These are phyloP conservation scores for Podilymbus podiceps DNA, from an alignment of 2,113 vertebrate genomes.

Conservation along the genomic window DNA sequence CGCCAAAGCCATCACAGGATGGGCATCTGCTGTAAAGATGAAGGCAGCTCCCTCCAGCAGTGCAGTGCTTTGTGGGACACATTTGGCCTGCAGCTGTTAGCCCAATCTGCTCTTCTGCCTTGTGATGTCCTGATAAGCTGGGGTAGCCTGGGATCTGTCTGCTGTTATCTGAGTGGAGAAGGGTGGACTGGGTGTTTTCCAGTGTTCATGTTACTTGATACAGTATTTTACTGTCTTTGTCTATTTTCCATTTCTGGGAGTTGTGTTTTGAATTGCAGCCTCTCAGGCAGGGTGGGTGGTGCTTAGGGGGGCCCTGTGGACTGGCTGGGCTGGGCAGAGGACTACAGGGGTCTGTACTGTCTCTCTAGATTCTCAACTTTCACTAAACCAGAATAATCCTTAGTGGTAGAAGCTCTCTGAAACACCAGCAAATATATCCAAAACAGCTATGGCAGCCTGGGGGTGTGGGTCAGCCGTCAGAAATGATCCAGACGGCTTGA, in stretches of 20 bases:
- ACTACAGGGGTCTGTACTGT: not conserved
- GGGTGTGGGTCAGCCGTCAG: constrained; percentile 33
- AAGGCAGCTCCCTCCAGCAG: constrained; percentile 39
- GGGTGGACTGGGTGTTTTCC: not conserved
- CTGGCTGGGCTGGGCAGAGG: not conserved
- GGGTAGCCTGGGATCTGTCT: not conserved
- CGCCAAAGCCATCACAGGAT: not conserved
- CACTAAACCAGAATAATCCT: not conserved
- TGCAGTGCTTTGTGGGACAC: not conserved
- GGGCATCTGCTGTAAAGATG: constrained; percentile 50
- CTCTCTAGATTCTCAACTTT: not conserved
- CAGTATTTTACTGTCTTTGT: constrained; percentile 6
- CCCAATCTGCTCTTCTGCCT: constrained; percentile 32
- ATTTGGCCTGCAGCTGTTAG: constrained; percentile 41
- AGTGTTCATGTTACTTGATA: not conserved
- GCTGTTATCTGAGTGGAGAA: not conserved
- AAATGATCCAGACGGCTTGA: not conserved
- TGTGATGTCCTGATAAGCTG: constrained; percentile 17
- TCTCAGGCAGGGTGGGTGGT: not conserved
- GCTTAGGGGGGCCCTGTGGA: not conserved
- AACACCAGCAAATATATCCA: not conserved
- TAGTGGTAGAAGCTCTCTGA: not conserved
- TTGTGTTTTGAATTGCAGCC: not conserved
- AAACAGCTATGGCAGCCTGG: constrained; percentile 7
- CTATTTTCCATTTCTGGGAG: not conserved